Base-by-base conservation (phyloP, 2,888 invertebrate genomes). In the Cosmorhoe ocellata region DNA sequence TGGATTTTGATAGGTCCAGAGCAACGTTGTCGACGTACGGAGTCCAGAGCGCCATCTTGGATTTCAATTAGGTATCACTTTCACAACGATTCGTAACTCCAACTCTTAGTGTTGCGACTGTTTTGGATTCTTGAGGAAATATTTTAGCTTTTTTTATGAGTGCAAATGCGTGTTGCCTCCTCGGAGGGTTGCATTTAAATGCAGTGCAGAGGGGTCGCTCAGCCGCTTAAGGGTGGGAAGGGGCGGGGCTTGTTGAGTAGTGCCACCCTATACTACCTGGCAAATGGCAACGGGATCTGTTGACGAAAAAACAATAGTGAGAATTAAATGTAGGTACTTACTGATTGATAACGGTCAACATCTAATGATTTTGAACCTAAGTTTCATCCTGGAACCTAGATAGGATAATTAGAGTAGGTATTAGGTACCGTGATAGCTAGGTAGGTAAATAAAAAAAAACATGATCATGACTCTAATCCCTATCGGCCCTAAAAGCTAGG, bases 41-140 rank as follows among this genome's bases (percentile, higher is more conserved):
- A n/a, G 78, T 83, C 85, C 84, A 84, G 22, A 86, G 67, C 53
- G 84, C 71, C 84, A 84, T 85, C 46, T 48, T 56, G 28, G 10
- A 36, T 51, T 61, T 47, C 12, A 6, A 1, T 24, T 7, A n/a
- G n/a, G 3, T 26, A 5, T 39, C 10, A 40, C 31, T 32, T 26
- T 3, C 6, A 1, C 7, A 12, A 14, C n/a, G 8, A 18, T 18
- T 18, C 11, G 12, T 3, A 12, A 26, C 11, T 24, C 7, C 24
- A 24, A 24, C 24, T 4, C 1, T n/a, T 6, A 4, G 24, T 24
- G 24, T 24, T 24, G 7, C 10, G 8, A 18, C 3, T 10, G 36
- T 11, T 10, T 7, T 10, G 5, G 8, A 2, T 32, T 12, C 8
- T 24, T 24, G 2, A 24, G 7, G 12, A 36, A 11, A 22, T 4